Evolutionary conservation across 2,888 invertebrate genomes (phyloP), one percentile per base, ranked within the genome.

Genomic region (Sinelater perroti): DNA sequence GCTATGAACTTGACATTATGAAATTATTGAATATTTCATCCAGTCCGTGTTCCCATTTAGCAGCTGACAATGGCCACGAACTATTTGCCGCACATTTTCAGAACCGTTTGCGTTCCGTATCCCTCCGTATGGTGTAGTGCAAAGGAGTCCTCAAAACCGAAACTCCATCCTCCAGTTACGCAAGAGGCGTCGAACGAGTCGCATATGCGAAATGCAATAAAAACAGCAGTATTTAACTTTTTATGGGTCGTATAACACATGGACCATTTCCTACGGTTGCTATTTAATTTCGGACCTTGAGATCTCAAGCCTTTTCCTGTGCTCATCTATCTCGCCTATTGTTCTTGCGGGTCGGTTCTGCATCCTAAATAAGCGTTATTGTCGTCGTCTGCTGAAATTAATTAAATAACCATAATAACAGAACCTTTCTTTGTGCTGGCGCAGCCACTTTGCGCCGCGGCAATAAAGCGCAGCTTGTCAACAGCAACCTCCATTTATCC

Each of bases 201-300:
- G 42, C 51, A 56, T 47, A 51, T 51, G 46, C 33, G 38, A 60
- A 56, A 56, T 21, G 47, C 47, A 60, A 60, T 60, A 60, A 60
- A 60, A 56, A 56, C 42, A 21, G 53, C 42, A 55, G 47, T 58
- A 53, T 58, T 58, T 58, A 58, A 40, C 33, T 61, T 69, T 71
- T 71, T 72, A 70, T 69, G 67, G 69, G 66, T 69, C 70, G 64
- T 66, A 67, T 67, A 68, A 68, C 69, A 70, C 69, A 71, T 67
- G 70, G 70, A 62, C 69, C 67, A 69, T 70, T 71, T 71, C 69
- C 69, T 67, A 66, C 62, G 60, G 56, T 54, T 61, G 58, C 42
- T 59, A 65, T 69, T 70, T 67, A 67, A 67, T 66, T 71, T 65
- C 60, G 56, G 58, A 66, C 69, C 70, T 69, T 70, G 70, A 68